Conservation (phyloP, 2,113 vertebrate genomes). For the Synodontis membranacea region DNA sequence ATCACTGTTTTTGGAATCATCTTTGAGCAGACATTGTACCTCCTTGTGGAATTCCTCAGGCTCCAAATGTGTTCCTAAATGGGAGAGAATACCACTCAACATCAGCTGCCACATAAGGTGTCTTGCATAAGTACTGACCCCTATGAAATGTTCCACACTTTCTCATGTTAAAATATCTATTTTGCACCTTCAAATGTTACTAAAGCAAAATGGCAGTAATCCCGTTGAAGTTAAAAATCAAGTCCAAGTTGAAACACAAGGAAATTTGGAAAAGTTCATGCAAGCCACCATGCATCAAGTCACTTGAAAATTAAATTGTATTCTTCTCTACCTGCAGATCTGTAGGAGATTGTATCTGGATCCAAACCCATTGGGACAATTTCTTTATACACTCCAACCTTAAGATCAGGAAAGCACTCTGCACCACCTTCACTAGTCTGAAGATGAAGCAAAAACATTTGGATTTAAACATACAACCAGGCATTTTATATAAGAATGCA, state of each 20-base stretch:
- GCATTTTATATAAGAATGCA: background rate
- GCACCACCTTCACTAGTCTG: conserved; percentile 88
- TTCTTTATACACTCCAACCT: conserved; percentile 88
- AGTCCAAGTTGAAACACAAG: background rate
- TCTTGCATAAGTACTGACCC: background rate
- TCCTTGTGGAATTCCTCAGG: conserved; percentile 91
- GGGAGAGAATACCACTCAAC: background rate
- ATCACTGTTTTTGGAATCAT: conserved; percentile 66
- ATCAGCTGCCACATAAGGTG: background rate
- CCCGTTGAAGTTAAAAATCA: background rate
- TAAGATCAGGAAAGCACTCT: conserved; percentile 86
- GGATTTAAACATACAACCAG: background rate
- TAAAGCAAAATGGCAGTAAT: background rate
- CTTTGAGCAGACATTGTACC: conserved; percentile 80
- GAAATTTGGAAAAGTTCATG: background rate
- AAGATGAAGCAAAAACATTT: conserved; percentile 16
- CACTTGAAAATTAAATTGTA: background rate
- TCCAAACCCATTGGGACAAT: conserved; percentile 95
- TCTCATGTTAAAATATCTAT: background rate
- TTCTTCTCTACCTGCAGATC: conserved; percentile 79
- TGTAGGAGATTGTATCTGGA: conserved; percentile 83
- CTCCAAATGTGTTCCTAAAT: conserved; percentile 84
- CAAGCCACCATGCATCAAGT: background rate
- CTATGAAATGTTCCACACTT: background rate
- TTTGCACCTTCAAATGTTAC: too few relatives aligned